These are phyloP conservation scores for Dorcus parallelipipedus DNA, from an alignment of 2,888 invertebrate genomes.

Conservation along the genomic window DNA sequence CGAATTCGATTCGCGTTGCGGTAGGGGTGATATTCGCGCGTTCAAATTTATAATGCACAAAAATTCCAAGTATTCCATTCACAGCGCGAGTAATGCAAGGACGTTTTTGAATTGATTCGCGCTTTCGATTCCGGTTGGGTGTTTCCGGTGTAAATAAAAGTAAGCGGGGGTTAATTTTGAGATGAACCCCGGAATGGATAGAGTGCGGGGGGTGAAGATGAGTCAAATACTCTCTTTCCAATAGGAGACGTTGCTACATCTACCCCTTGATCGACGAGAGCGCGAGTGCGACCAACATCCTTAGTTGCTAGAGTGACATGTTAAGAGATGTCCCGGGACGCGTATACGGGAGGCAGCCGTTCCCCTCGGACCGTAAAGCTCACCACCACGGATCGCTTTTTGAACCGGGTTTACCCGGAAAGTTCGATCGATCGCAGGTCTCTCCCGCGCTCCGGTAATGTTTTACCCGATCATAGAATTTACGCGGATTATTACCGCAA, in stretches of 20 bases:
- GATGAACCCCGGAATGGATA: no score
- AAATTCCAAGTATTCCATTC: no score
- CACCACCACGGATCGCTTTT: conserved; percentile 87
- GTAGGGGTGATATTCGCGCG: no score
- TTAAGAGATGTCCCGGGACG: conserved; percentile 60
- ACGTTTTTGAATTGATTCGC: no score
- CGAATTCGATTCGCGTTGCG: no score
- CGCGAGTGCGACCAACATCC: conserved; percentile 38
- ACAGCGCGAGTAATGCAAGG: no score
- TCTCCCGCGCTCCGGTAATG: conserved; percentile 55
- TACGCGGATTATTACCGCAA: conserved; percentile 54
- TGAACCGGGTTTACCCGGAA: conserved; percentile 74
- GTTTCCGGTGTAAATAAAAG: no score
- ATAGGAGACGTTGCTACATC: conserved; percentile 46
- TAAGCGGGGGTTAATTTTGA: no score
- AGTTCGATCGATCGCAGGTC: conserved; percentile 47
- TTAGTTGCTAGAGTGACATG: conserved; percentile 37
- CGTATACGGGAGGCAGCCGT: conserved; percentile 61
- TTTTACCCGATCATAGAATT: conserved; percentile 56
- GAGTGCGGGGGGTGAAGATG: conserved; percentile 23
- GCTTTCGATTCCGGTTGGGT: no score
- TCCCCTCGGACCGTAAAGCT: conserved; percentile 69
- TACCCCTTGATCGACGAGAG: conserved; percentile 50
- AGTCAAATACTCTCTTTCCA: conserved; percentile 20
- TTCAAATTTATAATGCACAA: no score